Base-by-base conservation (phyloP, 2,113 vertebrate genomes). In the Budorcas taxicolor region DNA sequence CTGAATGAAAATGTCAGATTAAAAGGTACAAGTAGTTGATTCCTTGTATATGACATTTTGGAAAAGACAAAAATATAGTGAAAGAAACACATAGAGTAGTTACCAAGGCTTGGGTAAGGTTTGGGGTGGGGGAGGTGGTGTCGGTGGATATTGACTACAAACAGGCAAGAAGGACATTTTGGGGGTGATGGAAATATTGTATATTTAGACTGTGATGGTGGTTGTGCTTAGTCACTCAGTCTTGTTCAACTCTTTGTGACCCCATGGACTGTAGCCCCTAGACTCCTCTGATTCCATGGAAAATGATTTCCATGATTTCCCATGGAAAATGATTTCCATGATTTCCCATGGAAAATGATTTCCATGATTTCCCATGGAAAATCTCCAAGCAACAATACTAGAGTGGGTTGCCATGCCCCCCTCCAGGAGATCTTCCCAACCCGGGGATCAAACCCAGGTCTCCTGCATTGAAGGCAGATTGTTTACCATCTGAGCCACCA, bases 101-200 rank as follows among this genome's bases (percentile, higher is more conserved):
- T 62, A 23, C 13, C 36, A 55, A 74, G 29, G 36, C 33, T 60
- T 76, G 33, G 64, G 64, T 67, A 17, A 36, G 64, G 25, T 23
- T 40, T 3, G 40, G 40, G 17, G n/a, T n/a, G n/a, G 15, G 3
- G 16, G 1, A 6, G 29, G 12, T 40, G 57, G 12, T 1, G 5
- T 60, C 8, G 3, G 1, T 14, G 47, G 29, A 95, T 19, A 57
- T 23, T 87, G 53, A 90, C 36, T 81, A 64, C 4, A 47, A 64
- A 47, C 11, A 6, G 3, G 2, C 19, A 47, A 52, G 50, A 85
- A 91, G 45, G 52, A 91, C 78, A 10, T 84, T 82, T 78, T 40
- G 5, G 19, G 12, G 10, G 27, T 64, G 29, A 90, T 67, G 40
- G 53, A 87, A 93, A 64, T 31, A 88, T 3, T 43, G 58, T 71